These are phyloP conservation scores for Drosophila leontia DNA, from an alignment of 1,140 invertebrate genomes.

Conservation along the genomic window DNA sequence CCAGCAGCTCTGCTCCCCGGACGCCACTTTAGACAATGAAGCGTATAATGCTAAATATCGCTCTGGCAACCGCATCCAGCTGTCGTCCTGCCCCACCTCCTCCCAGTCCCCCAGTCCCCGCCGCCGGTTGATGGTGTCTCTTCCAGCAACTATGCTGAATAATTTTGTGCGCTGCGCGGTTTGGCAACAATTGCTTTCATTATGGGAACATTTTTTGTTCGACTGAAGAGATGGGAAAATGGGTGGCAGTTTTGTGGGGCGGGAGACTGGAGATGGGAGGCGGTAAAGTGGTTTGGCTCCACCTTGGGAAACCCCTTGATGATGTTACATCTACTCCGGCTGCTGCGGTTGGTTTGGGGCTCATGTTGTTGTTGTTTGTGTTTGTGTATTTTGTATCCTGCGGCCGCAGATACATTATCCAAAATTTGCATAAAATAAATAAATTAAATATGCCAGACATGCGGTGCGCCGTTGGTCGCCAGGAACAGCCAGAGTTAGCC, in stretches of 20 bases:
- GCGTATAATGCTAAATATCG: conserved; percentile 82
- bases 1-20: conserved; percentile 45
- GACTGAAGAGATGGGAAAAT: conserved; percentile 17
- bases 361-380: conserved; percentile 61
- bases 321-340: conserved; percentile 61
- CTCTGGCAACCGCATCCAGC: conserved; percentile 70
- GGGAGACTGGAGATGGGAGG: background rate
- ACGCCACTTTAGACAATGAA: conserved; percentile 82
- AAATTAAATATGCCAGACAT: conserved; percentile 85
- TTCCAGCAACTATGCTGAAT: conserved; percentile 65
- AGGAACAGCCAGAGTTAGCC: conserved; percentile 43
- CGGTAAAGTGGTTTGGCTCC: conserved; percentile 35
- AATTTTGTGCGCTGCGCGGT: conserved; percentile 78
- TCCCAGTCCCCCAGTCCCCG: background rate
- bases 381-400: conserved; percentile 73
- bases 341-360: conserved; percentile 41
- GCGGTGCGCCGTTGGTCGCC: conserved; percentile 77
- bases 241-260: background rate
- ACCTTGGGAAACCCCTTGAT: conserved; percentile 77
- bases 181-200: conserved; percentile 83
- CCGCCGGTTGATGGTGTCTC: conserved; percentile 24
- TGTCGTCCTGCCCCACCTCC: conserved; percentile 22
- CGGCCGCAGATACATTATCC: conserved; percentile 84
- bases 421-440: conserved; percentile 85
- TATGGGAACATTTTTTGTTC: conserved; percentile 68